Base-by-base conservation (phyloP, 2,888 invertebrate genomes). In the Meiosimyza platycephala region DNA sequence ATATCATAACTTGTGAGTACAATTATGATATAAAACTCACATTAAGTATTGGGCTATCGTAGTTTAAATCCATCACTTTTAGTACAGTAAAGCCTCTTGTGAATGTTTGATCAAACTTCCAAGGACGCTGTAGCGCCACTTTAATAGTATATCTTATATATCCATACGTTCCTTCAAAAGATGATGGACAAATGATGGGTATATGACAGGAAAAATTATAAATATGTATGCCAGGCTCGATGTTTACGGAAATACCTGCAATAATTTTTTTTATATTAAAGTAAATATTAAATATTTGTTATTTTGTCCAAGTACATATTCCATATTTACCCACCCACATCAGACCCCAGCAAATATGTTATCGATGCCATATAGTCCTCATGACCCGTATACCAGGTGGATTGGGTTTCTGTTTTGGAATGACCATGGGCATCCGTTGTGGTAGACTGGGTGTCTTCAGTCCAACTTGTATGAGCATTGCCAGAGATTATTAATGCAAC, bases 11-110 rank as follows among this genome's bases (percentile, higher is more conserved):
- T 50, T 9, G 18, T 9, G 55, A 64, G 51, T n/a, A 18, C 2
- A n/a, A 13, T n/a, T 15, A 3, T 12, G 9, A 5, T 28, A 28
- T 18, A 9, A 0, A 22, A 72, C 82, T 75, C 72, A 82, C 82
- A 51, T 75, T 75, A 33, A 82, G 55, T 12, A 78, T 65, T 4
- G 78, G 78, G 4, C 77, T 79, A 7, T 76, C 75, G 16, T 75
- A 72, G 52, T 76, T 95, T 74, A 96, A 89, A 85, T 96, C 95
- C 81, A 94, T 88, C 12, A 92, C 90, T 78, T 93, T 92, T 51
- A 94, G 89, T 6, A 96, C 92, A 52, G 93, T 94, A 81, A 96
- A 95, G 1, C 92, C 91, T 79, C 90, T 90, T 83, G 93, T 93
- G 64, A 80, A 85, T 3, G 79, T 80, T 71, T 84, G 81, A 86